Evolutionary conservation across 2,113 vertebrate species (phyloP).

Genomic region (Sprattus sprattus): DNA sequence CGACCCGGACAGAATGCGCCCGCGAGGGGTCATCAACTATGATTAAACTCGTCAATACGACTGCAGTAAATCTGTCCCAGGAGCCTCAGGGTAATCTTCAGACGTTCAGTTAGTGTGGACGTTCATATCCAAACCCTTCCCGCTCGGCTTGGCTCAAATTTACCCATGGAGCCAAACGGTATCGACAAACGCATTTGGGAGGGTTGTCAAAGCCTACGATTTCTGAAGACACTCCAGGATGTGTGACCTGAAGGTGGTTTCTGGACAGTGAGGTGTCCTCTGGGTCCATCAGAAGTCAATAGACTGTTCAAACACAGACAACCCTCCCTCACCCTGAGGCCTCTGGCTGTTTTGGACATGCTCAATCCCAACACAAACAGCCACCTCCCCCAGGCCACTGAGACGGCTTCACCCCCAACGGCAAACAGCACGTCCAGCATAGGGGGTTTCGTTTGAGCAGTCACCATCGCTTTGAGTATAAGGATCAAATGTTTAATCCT

Average conservation of each 20-base stretch:
- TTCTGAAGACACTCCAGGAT: not conserved
- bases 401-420: not conserved
- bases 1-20: not conserved
- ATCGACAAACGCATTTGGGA: constrained; percentile 16
- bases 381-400: not conserved
- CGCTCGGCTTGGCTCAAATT: not conserved
- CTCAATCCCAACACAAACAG: not conserved
- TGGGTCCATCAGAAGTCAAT: not conserved
- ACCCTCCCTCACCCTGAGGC: not conserved
- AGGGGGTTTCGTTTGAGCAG: not conserved
- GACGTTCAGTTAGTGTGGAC: not conserved
- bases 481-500: constrained; percentile 45
- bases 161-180: not conserved
- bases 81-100: not conserved
- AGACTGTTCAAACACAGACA: constrained; percentile 14
- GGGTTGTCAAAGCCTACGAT: constrained; percentile 7
- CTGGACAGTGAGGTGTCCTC: not conserved
- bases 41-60: constrained; percentile 6
- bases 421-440: not conserved
- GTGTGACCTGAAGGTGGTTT: not conserved
- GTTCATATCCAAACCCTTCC: not conserved
- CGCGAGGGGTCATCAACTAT: constrained; percentile 4
- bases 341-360: not conserved
- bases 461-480: not conserved
- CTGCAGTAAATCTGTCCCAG: not conserved